Evolutionary conservation across 35 echinoderm and acorn worm species (phyloP).

Genomic region (Apostichopus californicus): DNA sequence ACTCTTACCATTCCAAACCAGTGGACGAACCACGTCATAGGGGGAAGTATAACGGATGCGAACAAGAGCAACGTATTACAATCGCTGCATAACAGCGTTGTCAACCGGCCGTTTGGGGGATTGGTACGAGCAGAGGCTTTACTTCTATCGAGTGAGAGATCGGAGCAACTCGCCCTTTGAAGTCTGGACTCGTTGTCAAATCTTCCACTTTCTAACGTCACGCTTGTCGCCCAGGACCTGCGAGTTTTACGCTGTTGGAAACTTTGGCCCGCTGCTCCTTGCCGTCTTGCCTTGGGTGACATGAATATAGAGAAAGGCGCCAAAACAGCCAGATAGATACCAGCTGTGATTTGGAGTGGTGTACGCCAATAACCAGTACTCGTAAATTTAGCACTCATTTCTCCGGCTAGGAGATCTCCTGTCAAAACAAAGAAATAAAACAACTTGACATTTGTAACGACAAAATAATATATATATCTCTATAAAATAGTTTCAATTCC

Average conservation of each 20-base stretch:
- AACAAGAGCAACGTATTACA: background rate
- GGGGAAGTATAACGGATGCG: background rate
- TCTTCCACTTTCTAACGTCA: background rate
- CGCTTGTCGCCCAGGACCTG: conserved; percentile 1
- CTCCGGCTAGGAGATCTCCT: background rate
- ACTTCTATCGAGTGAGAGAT: background rate
- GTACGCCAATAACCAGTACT: background rate
- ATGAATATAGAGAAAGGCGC: background rate
- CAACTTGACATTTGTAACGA: too few relatives aligned
- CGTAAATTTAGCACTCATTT: background rate
- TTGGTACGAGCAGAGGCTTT: background rate
- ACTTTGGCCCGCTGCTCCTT: too few relatives aligned
- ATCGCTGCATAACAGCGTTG: background rate
- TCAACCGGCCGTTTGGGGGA: background rate
- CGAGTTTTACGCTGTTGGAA: background rate
- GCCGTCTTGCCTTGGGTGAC: background rate
- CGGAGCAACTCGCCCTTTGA: too few relatives aligned
- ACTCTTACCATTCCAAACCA: conserved; percentile 32
- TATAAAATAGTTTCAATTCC: too few relatives aligned
- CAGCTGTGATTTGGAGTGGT: background rate
- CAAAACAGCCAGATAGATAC: background rate
- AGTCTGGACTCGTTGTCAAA: background rate
- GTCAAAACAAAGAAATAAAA: too few relatives aligned
- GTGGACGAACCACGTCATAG: conserved; percentile 11
- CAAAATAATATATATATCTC: too few relatives aligned